Evolutionary conservation across 2,888 invertebrate species (phyloP), one percentile per base, ranked within the genome.

Genomic region (Parthenolecanium corni): DNA sequence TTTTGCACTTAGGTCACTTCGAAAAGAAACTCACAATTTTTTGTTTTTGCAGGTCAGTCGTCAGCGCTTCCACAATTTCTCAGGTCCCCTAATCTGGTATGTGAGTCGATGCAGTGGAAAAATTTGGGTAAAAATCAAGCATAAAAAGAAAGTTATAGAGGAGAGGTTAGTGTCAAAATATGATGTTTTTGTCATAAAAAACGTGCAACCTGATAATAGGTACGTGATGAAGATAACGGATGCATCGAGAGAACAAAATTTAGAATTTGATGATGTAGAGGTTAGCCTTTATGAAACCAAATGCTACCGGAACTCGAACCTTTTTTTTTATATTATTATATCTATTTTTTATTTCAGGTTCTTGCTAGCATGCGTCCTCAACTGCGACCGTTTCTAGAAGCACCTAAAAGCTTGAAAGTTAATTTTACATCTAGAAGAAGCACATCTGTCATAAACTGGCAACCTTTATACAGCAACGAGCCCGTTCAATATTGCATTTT

Each of bases 81-180:
- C 6, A 70, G 70, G 36, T 70, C 67, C 66, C 68, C 68, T 14
- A 56, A 67, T 6, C 68, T 73, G 80, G 57, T 75, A 78, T 53
- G 71, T 81, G 3, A 73, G 80, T 69, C 79, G 81, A 0, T 82
- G 82, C 67, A 79, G 79, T 2, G 79, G 75, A 68, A 75, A 72
- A 52, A 76, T 79, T 1, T 74, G 77, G 52, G 76, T 78, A 1
- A 69, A 70, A 65, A 64, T 71, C 25, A 64, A 67, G 23, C 67
- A 67, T 23, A 66, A 66, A 46, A 66, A 67, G 47, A 62, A 65
- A 14, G 71, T 75, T 14, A 70, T 74, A 18, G 74, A 75, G 64
- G 72, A 74, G 3, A 70, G 72, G 52, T 66, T 72, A 21, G 72
- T 78, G 14, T 71, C 77, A 67, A 73, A 76, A 42, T 79, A 79